These are phyloP conservation scores for Gyrodactylus bullatarudis DNA, from an alignment of 1,140 invertebrate species.

Conservation along the genomic window DNA sequence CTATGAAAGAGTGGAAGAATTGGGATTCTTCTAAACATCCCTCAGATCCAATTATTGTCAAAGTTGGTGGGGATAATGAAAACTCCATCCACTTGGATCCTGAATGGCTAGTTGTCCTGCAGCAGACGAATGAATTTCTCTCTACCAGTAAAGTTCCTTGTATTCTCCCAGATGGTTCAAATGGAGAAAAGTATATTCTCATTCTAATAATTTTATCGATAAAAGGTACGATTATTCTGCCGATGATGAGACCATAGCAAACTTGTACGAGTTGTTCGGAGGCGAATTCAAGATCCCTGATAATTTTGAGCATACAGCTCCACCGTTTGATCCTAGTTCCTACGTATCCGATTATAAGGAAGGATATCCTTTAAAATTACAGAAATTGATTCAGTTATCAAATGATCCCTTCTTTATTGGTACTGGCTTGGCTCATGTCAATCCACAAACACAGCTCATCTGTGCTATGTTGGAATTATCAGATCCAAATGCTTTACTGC, in stretches of 20 bases:
- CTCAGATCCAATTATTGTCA: conserved; percentile 7
- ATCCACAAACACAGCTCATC: conserved; percentile 43
- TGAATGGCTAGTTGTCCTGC: conserved; percentile 65
- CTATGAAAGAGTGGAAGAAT: not conserved
- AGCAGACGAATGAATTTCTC: conserved; percentile 50
- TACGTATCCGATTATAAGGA: conserved; percentile 14
- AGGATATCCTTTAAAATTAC: conserved; percentile 11
- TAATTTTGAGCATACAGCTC: conserved; percentile 39
- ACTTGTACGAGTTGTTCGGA: conserved; percentile 30
- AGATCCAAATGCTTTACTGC: conserved; percentile 29
- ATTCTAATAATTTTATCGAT: conserved; percentile 14
- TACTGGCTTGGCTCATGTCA: conserved; percentile 22
- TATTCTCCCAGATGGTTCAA: conserved; percentile 41
- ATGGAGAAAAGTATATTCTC: conserved; percentile 27
- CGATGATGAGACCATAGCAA: conserved; percentile 33
- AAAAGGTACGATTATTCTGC: conserved; percentile 36
- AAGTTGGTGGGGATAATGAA: not conserved
- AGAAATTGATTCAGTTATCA: conserved; percentile 8
- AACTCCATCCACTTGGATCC: conserved; percentile 30
- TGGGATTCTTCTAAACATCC: not conserved
- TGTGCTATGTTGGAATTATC: conserved; percentile 41
- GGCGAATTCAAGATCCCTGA: conserved; percentile 30
- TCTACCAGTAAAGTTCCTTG: conserved; percentile 31
- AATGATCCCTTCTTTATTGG: not conserved
- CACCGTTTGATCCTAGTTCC: conserved; percentile 23